These are phyloP conservation scores for Cladorhizidae sp. DNA, from an alignment of 37 sponge, comb jelly and placozoan genomes.

Conservation along the genomic window DNA sequence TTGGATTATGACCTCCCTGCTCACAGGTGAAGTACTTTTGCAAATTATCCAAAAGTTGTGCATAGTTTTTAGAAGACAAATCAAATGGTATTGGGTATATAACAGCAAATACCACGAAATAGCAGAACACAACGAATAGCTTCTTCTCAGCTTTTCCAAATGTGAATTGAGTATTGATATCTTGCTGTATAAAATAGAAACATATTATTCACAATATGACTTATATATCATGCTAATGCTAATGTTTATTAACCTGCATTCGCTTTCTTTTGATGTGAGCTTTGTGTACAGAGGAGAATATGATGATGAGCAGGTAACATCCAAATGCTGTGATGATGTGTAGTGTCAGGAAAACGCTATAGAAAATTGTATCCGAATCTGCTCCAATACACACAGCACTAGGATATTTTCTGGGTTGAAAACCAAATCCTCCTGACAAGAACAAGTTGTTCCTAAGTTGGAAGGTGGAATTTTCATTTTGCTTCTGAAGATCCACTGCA, in stretches of 20 bases:
- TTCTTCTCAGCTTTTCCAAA: too few relatives aligned
- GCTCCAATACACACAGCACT: conserved; percentile 1
- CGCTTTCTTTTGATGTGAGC: conserved; percentile 45
- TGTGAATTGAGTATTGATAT: too few relatives aligned
- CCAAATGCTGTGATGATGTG: conserved; percentile 17
- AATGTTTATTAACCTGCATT: neutral
- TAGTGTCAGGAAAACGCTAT: conserved; percentile 11
- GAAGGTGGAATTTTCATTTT: neutral
- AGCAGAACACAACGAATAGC: too few relatives aligned
- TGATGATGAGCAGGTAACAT: conserved; percentile 3
- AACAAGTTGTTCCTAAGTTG: neutral
- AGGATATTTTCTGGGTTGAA: conserved; percentile 6
- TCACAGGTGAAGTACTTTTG: too few relatives aligned
- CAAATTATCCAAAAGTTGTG: too few relatives aligned
- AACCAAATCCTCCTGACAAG: conserved; percentile 1
- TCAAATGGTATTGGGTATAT: neutral
- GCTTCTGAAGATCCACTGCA: conserved; percentile 1
- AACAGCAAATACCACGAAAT: neutral
- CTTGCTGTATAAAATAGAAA: too few relatives aligned
- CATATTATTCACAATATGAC: too few relatives aligned
- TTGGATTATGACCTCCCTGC: too few relatives aligned
- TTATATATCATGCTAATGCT: too few relatives aligned
- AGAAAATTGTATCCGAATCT: conserved; percentile 14
- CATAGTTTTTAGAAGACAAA: neutral
- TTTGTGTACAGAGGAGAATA: conserved; percentile 13